These are phyloP conservation scores for Microplitis demolitor DNA, from an alignment of 1,140 invertebrate species.

Conservation along the genomic window DNA sequence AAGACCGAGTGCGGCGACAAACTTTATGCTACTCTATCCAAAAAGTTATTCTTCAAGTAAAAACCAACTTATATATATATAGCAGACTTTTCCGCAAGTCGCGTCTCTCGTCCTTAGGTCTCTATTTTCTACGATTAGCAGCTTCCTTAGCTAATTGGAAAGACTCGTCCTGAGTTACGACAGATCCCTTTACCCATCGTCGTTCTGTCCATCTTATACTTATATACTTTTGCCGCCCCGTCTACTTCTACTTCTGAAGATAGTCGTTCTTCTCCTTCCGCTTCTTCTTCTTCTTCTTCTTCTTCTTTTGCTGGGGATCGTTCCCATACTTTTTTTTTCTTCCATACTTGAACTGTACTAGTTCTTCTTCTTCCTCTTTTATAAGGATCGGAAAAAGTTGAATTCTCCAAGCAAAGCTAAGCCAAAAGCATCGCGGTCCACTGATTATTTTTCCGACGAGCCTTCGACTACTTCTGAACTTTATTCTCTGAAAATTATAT, in stretches of 20 bases:
- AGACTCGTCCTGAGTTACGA: conserved; percentile 40
- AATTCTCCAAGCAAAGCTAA: conserved; percentile 23
- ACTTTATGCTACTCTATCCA: background rate
- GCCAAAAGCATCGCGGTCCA: conserved; percentile 26
- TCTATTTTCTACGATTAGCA: conserved; percentile 38
- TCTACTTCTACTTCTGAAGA: background rate
- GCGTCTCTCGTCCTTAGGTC: background rate
- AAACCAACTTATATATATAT: background rate
- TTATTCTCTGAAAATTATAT: background rate
- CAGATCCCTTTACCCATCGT: conserved; percentile 30
- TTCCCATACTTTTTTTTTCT: conserved; percentile 8
- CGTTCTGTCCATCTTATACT: background rate
- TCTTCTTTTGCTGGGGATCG: background rate
- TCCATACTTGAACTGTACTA: background rate
- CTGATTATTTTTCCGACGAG: conserved; percentile 32
- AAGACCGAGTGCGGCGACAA: background rate
- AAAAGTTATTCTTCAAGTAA: background rate
- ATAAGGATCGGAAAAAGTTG: conserved; percentile 40
- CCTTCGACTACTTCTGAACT: background rate
- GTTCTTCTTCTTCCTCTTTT: background rate
- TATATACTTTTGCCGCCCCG: background rate
- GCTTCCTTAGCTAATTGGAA: conserved; percentile 44
- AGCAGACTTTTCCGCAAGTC: background rate
- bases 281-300: background rate
- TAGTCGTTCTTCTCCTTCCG: too few relatives aligned